Evolutionary conservation across 2,888 invertebrate genomes (phyloP).

Genomic region (Aphidius colemani): DNA sequence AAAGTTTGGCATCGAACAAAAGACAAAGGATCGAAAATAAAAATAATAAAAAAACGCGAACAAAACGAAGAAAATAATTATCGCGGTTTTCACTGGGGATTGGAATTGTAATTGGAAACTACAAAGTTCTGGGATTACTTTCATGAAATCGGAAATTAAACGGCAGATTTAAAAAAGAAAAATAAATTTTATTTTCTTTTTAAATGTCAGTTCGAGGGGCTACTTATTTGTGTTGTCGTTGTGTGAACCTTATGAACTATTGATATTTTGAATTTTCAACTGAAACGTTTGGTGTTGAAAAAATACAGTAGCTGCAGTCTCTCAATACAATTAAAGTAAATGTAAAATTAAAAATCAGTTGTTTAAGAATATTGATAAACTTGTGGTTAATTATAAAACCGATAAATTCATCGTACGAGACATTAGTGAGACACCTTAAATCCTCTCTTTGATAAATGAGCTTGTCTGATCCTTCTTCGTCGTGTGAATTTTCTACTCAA

Average conservation of each 20-base stretch:
- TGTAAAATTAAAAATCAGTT: too few relatives aligned
- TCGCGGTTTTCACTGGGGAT: slow-evolving; percentile 27
- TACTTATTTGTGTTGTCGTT: too few relatives aligned
- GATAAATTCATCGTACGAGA: slow-evolving; percentile 51
- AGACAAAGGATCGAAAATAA: background rate
- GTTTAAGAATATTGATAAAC: slow-evolving; percentile 35
- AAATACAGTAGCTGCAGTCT: too few relatives aligned
- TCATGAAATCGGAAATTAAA: slow-evolving; percentile 24
- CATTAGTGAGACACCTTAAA: slow-evolving; percentile 48
- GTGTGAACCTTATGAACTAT: too few relatives aligned
- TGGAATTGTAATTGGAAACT: slow-evolving; percentile 30
- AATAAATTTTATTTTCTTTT: background rate
- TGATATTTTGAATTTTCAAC: too few relatives aligned
- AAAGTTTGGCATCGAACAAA: background rate
- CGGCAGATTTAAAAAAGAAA: background rate
- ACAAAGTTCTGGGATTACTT: slow-evolving; percentile 23
- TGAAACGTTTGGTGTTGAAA: too few relatives aligned
- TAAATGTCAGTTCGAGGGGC: slow-evolving; percentile 16
- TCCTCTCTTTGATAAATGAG: slow-evolving; percentile 54
- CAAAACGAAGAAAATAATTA: slow-evolving; percentile 24
- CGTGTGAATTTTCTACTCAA: background rate
- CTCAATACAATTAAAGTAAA: too few relatives aligned
- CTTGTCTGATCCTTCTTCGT: slow-evolving; percentile 40
- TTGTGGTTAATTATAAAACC: slow-evolving; percentile 57
- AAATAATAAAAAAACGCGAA: background rate